Base-by-base conservation (phyloP, 1,140 invertebrate species). In the Drosophila rufa region DNA sequence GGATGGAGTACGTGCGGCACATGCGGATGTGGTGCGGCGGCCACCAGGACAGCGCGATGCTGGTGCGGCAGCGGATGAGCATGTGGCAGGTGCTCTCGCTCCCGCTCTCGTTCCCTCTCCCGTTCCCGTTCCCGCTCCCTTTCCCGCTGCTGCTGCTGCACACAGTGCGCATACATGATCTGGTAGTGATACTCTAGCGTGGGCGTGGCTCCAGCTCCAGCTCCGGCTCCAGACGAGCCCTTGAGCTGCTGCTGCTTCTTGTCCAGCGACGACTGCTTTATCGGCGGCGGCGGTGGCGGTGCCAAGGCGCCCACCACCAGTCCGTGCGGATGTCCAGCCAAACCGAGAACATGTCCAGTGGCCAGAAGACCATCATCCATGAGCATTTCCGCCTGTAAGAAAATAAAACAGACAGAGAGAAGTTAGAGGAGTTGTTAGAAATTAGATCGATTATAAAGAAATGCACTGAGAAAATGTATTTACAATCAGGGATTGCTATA, bases 181-280 rank as follows among this genome's bases (percentile, higher is more conserved):
- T 91, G 92, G 55, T 92, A 91, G 33, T 87, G 79, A 30, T 89
- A 83, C 40, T 82, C 84, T 51, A 86, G 12, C 2, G 64, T 15
- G 25, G 75, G 58, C 30, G 65, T 27, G 12, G 56, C 74, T 1
- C 61, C 51, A 6, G 33, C 51, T 53, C 33, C 33, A 36, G 33
- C 33, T 36, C 33, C 27, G 6, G 27, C 42, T 12, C 25, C 51
- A 6, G 51, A n/a, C 1, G 75, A 46, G 15, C 56, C 75, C 30
- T 78, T 78, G 3, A 78, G 74, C 43, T 69, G 65, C 43, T 69
- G 65, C 36, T 57, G 74, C 75, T n/a, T 79, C 56, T 76, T 94
- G 70, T 94, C 94, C 47, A 94, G 82, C 56, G 93, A 93, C 75
- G 94, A 66, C 93, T 91, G 46, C 85, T 92, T 94, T 80, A 70